Evolutionary conservation across 1,140 invertebrate genomes (phyloP).

Genomic region (Pogonognathellus flavescens): DNA sequence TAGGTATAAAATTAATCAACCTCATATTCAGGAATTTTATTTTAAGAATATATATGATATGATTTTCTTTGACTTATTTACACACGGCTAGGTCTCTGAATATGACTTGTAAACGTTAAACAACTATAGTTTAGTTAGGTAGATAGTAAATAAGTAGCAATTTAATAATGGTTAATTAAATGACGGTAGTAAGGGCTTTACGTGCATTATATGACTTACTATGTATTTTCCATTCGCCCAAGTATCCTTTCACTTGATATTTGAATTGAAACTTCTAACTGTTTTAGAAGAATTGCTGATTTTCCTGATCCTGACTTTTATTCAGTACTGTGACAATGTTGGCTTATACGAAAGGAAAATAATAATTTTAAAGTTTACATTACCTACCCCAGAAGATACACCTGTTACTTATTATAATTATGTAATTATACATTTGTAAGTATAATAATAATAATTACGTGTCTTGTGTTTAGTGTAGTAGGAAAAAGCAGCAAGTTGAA

Average conservation of each 20-base stretch:
- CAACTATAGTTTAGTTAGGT: background rate
- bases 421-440: background rate
- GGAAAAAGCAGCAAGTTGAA: background rate
- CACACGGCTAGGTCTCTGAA: background rate
- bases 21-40: slow-evolving; percentile 37
- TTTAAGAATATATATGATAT: slow-evolving; percentile 2
- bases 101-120: background rate
- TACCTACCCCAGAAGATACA: background rate
- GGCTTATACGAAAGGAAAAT: background rate
- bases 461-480: background rate
- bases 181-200: slow-evolving; percentile 9
- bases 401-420: background rate
- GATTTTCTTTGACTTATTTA: slow-evolving; percentile 15
- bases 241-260: slow-evolving; percentile 18
- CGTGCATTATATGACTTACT: slow-evolving; percentile 11
- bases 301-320: background rate
- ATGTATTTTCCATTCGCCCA: slow-evolving; percentile 13
- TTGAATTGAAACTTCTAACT: slow-evolving; percentile 10
- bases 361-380: background rate
- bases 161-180: background rate
- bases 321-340: background rate
- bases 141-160: background rate
- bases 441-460: background rate
- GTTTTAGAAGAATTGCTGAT: background rate
- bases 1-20: slow-evolving; percentile 1